Evolutionary conservation across 2,113 vertebrate species (phyloP).

Genomic region (Phainopepla nitens): DNA sequence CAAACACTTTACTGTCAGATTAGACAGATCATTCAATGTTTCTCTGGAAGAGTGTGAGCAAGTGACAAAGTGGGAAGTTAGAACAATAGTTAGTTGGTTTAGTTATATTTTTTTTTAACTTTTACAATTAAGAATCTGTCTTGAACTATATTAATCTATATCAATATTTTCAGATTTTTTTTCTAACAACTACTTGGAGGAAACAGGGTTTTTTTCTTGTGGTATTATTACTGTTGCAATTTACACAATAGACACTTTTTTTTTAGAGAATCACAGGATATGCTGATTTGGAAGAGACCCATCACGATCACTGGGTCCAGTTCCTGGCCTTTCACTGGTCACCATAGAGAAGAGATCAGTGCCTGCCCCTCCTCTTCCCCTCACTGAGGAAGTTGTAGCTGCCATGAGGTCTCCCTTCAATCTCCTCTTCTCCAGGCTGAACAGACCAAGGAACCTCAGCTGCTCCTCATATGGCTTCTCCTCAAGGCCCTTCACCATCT

Average conservation of each 20-base stretch:
- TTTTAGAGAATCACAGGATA: neutral
- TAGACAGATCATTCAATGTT: neutral
- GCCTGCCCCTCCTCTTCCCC: neutral
- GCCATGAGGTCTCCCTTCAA: neutral
- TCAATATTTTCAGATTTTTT: neutral
- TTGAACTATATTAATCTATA: neutral
- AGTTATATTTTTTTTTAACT: neutral
- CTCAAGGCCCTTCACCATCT: neutral
- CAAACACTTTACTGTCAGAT: neutral
- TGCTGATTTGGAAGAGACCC: neutral
- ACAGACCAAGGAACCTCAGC: neutral
- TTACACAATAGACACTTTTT: neutral
- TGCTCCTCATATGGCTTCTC: rapidly evolving
- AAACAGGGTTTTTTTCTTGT: rapidly evolving
- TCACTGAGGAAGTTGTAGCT: rapidly evolving
- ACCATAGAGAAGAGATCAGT: neutral
- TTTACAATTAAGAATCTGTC: neutral
- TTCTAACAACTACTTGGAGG: neutral
- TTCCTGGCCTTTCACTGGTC: neutral
- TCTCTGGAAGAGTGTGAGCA: neutral
- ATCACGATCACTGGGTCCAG: neutral
- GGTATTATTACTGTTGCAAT: neutral
- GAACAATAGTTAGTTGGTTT: neutral
- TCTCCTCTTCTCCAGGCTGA: neutral
- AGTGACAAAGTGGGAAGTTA: neutral